These are phyloP conservation scores for Anthophora plumipes DNA, from an alignment of 2,888 invertebrate genomes.

Conservation along the genomic window DNA sequence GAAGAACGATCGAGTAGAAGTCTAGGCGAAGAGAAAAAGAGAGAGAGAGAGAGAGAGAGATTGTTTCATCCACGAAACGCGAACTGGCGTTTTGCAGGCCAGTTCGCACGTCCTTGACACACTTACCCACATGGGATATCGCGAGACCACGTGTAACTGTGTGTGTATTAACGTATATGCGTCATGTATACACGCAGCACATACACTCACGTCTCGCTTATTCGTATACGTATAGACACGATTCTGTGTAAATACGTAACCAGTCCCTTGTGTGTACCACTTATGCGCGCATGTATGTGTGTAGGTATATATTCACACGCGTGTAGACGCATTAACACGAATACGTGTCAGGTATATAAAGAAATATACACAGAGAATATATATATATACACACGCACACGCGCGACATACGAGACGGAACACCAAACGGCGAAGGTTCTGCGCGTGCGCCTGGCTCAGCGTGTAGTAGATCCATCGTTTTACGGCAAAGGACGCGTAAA, in stretches of 20 bases:
- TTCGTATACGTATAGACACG: background rate
- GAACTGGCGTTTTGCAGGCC: slow-evolving; percentile 80
- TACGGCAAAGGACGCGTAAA: slow-evolving; percentile 43
- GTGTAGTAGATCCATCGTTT: slow-evolving; percentile 40
- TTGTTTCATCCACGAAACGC: slow-evolving; percentile 76
- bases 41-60: slow-evolving; percentile 55
- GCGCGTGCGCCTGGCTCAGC: slow-evolving; percentile 49
- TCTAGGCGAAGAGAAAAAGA: slow-evolving; percentile 21
- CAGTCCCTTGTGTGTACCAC: slow-evolving; percentile 5
- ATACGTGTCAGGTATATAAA: background rate
- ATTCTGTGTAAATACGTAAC: slow-evolving; percentile 16
- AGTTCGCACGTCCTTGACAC: slow-evolving; percentile 85
- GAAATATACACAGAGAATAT: no score
- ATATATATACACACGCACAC: background rate
- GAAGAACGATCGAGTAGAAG: slow-evolving; percentile 1
- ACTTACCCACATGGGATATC: slow-evolving; percentile 83
- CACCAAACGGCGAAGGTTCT: slow-evolving; percentile 34
- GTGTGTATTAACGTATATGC: slow-evolving; percentile 49
- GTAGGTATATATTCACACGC: no score
- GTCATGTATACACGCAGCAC: background rate
- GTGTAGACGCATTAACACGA: slow-evolving; percentile 28
- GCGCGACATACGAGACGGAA: no score
- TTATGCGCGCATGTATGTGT: slow-evolving; percentile 9
- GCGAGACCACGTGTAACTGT: slow-evolving; percentile 65
- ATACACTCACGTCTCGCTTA: no score